These are phyloP conservation scores for Fistularia tabacaria DNA, from an alignment of 2,797 vertebrate species.

Conservation along the genomic window DNA sequence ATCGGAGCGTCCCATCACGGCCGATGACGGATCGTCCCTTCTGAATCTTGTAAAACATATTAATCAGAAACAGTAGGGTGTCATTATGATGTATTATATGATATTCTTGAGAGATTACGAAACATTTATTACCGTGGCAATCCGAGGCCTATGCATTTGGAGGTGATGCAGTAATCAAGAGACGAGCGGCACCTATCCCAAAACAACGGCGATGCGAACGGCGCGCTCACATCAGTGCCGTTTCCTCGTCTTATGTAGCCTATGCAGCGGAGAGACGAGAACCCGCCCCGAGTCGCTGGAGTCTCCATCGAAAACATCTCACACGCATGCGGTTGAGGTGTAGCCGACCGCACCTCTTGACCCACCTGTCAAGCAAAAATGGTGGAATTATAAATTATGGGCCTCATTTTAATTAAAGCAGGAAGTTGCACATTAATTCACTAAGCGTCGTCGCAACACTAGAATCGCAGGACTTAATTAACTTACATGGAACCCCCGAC, in stretches of 20 bases:
- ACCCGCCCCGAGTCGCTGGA: too few species aligned
- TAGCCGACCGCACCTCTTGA: too few species aligned
- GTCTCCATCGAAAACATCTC: too few species aligned
- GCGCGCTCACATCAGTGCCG: neutral
- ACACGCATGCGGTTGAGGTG: too few species aligned
- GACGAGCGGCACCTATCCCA: neutral
- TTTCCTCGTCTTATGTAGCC: constrained; percentile 1
- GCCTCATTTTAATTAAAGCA: too few species aligned
- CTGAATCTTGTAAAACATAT: constrained; percentile 9
- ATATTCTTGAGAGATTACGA: constrained; percentile 1
- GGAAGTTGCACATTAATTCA: too few species aligned
- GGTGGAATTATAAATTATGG: too few species aligned
- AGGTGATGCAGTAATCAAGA: too few species aligned
- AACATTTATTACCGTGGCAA: neutral
- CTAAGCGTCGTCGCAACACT: too few species aligned
- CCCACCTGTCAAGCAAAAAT: too few species aligned
- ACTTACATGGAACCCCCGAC: too few species aligned
- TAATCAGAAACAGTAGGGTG: constrained; percentile 6
- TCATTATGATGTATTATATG: constrained; percentile 10
- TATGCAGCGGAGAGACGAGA: constrained; percentile 7
- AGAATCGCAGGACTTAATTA: too few species aligned
- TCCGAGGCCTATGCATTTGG: neutral
- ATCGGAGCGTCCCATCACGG: constrained; percentile 15
- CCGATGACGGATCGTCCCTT: constrained; percentile 15
- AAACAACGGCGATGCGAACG: neutral